phyloP scores from a whole-genome alignment of 2,797 vertebrate genomes.

The Microchirus variegatus region DNA sequence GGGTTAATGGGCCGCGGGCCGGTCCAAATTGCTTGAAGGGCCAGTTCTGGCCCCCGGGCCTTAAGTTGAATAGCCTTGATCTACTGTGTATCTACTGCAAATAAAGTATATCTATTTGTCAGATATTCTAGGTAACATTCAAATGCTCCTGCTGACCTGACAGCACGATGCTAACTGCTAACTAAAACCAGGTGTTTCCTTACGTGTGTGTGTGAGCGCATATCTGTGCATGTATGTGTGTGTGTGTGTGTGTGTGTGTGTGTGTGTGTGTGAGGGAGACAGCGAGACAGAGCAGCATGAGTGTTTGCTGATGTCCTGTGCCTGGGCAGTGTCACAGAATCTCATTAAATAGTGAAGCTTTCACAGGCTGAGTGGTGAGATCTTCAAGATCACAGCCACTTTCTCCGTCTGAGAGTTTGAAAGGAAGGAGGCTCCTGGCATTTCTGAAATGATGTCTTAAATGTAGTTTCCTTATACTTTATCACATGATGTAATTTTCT shows the following conservation, averaged over 20 bases:
- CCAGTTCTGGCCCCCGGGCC: no score
- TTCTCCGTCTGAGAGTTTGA: constrained; percentile 47
- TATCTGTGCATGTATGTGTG: constrained; percentile 17
- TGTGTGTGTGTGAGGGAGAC: constrained; percentile 14
- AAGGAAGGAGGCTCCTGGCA: constrained; percentile 26
- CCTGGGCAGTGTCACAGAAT: constrained; percentile 75
- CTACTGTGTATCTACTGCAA: constrained; percentile 41
- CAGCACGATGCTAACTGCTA: constrained; percentile 53
- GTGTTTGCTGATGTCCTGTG: constrained; percentile 69
- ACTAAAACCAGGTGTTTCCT: constrained; percentile 67
- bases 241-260: no score
- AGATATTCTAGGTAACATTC: constrained; percentile 43
- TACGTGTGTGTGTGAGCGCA: constrained; percentile 29
- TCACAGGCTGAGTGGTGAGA: constrained; percentile 76
- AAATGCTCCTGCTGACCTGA: constrained; percentile 48
- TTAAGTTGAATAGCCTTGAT: constrained; percentile 39
- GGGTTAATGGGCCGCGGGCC: no score
- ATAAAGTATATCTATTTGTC: constrained; percentile 47
- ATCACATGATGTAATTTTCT: constrained; percentile 1
- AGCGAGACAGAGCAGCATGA: constrained; percentile 54
- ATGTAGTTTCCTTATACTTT: constrained; percentile 23
- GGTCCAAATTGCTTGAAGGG: no score
- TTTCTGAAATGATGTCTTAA: constrained; percentile 26
- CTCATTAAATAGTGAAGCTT: constrained; percentile 78
- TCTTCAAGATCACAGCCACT: constrained; percentile 71